phyloP scores from a whole-genome alignment of 2,888 invertebrate genomes.

The Lathronympha strigana region DNA sequence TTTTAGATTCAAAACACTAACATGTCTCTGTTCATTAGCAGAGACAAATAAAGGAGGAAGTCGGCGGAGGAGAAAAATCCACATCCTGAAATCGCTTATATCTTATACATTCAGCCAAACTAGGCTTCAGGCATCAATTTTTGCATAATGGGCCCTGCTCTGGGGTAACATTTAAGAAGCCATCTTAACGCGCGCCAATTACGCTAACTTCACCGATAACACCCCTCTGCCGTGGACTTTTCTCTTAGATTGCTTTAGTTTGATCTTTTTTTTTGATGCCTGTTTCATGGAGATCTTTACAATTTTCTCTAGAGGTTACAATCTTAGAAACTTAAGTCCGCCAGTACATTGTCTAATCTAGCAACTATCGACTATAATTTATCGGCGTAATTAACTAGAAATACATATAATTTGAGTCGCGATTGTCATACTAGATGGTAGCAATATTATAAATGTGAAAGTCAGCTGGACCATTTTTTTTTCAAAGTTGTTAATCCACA shows the following conservation, averaged over 20 bases:
- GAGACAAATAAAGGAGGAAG: too few relatives aligned
- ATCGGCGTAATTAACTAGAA: too few relatives aligned
- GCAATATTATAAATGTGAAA: too few relatives aligned
- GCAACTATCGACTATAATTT: too few relatives aligned
- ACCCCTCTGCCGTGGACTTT: constrained; percentile 10
- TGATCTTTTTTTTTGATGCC: constrained; percentile 29
- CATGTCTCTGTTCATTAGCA: too few relatives aligned
- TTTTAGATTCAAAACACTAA: too few relatives aligned
- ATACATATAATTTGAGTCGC: too few relatives aligned
- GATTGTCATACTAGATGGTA: too few relatives aligned
- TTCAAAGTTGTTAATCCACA: too few relatives aligned
- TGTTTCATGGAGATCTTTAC: not conserved
- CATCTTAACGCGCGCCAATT: constrained; percentile 21
- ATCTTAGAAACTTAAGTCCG: too few relatives aligned
- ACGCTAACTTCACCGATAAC: constrained; percentile 37
- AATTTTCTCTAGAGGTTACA: not conserved
- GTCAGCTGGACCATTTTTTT: too few relatives aligned
- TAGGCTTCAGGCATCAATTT: constrained; percentile 17
- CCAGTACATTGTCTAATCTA: too few relatives aligned
- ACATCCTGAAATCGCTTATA: not conserved
- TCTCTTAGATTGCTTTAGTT: constrained; percentile 30
- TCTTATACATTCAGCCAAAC: constrained; percentile 9
- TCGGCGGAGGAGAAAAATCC: not conserved
- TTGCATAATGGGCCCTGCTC: constrained; percentile 24
- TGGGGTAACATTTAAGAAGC: constrained; percentile 7